Conservation (phyloP, 2,888 invertebrate genomes). For the Drosophila nigritarsus region DNA sequence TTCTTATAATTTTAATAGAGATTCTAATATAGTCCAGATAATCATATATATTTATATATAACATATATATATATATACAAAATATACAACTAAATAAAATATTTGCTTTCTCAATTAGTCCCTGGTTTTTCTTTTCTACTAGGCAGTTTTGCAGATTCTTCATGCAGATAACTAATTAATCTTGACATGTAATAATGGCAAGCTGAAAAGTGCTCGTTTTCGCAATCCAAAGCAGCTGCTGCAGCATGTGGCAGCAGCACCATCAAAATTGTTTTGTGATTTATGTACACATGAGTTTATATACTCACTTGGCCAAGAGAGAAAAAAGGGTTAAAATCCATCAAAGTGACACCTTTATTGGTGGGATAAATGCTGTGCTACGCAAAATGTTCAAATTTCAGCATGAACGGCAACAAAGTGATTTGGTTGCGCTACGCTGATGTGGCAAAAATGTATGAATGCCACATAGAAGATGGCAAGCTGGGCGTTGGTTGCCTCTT, state of each 20-base stretch:
- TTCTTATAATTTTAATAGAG: not conserved
- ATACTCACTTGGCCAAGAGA: not conserved
- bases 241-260: constrained; percentile 23
- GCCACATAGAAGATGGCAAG: constrained; percentile 27
- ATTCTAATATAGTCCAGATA: not conserved
- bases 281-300: constrained; percentile 13
- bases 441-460: constrained; percentile 50
- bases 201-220: not conserved
- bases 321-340: constrained; percentile 49
- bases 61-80: not conserved
- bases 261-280: constrained; percentile 27
- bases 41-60: too few relatives aligned
- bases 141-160: not conserved
- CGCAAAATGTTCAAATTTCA: constrained; percentile 44
- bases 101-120: not conserved
- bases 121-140: too few relatives aligned
- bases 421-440: constrained; percentile 53
- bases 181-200: not conserved
- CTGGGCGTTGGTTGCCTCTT: constrained; percentile 25
- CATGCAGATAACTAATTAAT: constrained; percentile 3
- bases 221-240: constrained; percentile 48
- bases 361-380: constrained; percentile 22
- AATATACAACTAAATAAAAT: not conserved
- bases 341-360: constrained; percentile 56
- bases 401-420: constrained; percentile 38